Evolutionary conservation across 2,113 vertebrate species (phyloP), one percentile per base, ranked within the genome.

Genomic region (Channa maculata): DNA sequence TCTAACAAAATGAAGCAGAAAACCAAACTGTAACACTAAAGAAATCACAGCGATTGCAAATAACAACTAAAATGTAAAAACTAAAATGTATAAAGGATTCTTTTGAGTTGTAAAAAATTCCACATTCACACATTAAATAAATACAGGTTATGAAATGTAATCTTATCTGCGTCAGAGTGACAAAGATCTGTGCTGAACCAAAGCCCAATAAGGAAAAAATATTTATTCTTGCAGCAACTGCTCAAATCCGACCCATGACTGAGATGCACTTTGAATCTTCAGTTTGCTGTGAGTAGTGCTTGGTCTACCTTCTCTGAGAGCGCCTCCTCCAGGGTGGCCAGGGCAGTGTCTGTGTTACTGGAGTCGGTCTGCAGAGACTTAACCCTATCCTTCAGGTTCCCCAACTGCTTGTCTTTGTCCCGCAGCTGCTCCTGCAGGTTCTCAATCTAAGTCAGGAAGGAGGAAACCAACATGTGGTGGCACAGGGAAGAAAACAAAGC

Each of bases 281-380:
- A 58, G 55, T 36, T 8, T 44, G n/a, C 50, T 8, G 8, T 9
- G 2, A n/a, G 6, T 13, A 12, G 24, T 24, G 24, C 24, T 24
- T 24, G 24, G 24, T 24, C 3, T 46, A 97, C 98, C 98, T 99
- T 99, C 89, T 99, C 98, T 43, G 98, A 99, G 0, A 99, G 94
- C 5, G 98, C 98, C 85, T 99, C 98, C 91, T 99, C 98, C 72
- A 99, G 89, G 0, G 98, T 99, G 12, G 96, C 97, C 77, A 99
- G 89, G 0, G 98, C 98, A n/a, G 98, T 99, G 80, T 99, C 98
- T 1, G 98, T 99, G 81, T 99, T 99, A 89, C 96, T 99, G 86
- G 98, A 99, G 92, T 99, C 98, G 0, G 98, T 98, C 93, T 99
- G 98, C 81, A 99, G 88, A 0, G 98, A 99, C 92, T 99, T 99